phyloP scores from a whole-genome alignment of 2,888 invertebrate genomes.

The Thyatira batis region DNA sequence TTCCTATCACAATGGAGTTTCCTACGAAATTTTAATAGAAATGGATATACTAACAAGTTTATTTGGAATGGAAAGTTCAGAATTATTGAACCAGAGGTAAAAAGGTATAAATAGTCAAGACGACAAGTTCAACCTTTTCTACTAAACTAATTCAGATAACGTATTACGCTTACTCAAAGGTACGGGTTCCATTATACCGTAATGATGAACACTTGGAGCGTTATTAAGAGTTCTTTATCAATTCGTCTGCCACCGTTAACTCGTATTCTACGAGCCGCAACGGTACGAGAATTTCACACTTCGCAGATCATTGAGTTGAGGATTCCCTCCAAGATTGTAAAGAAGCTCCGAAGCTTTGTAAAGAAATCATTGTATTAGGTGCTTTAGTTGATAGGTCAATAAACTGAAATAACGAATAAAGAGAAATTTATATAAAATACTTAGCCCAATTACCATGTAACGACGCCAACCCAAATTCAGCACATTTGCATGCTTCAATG shows the following conservation, averaged over 20 bases:
- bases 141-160: background rate
- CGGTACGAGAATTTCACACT: constrained; percentile 45
- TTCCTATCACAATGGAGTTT: no score
- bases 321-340: background rate
- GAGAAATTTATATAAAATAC: background rate
- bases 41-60: no score
- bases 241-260: constrained; percentile 37
- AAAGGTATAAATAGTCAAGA: no score
- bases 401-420: no score
- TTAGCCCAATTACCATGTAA: background rate
- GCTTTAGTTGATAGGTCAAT: background rate
- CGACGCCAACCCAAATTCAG: background rate
- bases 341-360: background rate
- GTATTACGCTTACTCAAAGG: constrained; percentile 14
- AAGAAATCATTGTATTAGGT: background rate
- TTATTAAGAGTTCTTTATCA: constrained; percentile 33
- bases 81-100: background rate
- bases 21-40: no score
- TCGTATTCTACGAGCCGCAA: constrained; percentile 22
- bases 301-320: constrained; percentile 23
- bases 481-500: background rate
- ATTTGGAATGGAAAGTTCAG: no score
- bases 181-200: constrained; percentile 14
- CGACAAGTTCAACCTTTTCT: background rate
- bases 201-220: constrained; percentile 23